phyloP scores from a whole-genome alignment of 2,113 vertebrate genomes.

The Sebastes schlegelii region DNA sequence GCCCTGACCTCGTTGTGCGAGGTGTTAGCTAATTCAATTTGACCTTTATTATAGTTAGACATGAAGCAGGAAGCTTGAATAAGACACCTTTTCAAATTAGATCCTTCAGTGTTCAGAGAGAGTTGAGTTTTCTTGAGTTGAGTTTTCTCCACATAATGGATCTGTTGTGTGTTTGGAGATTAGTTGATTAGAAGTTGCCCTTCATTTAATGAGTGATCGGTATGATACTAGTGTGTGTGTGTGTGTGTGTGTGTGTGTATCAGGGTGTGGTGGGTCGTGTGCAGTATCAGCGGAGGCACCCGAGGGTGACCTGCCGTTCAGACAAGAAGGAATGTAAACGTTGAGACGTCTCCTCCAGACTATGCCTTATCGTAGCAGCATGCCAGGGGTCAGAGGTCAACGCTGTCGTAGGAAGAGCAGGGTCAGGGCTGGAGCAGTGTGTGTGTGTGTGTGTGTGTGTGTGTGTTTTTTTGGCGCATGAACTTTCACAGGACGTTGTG shows the following conservation, averaged over 20 bases:
- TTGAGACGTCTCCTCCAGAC: constrained; percentile 66
- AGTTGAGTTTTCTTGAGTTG: background rate
- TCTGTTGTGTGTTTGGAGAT: background rate
- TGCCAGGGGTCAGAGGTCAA: constrained; percentile 45
- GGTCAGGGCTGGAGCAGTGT: constrained; percentile 25
- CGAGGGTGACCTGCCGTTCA: constrained; percentile 44
- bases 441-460: background rate
- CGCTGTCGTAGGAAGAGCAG: constrained; percentile 5
- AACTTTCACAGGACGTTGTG: background rate
- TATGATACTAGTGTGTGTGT: constrained; percentile 24
- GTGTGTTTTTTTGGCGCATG: background rate
- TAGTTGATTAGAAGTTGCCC: constrained; percentile 11
- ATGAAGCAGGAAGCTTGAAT: background rate
- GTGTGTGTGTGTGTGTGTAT: background rate
- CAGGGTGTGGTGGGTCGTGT: constrained; percentile 36
- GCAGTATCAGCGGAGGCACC: constrained; percentile 46
- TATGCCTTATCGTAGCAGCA: constrained; percentile 36
- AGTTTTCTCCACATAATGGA: constrained; percentile 3
- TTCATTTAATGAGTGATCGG: constrained; percentile 35
- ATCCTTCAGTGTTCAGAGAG: too few species aligned
- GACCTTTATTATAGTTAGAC: background rate
- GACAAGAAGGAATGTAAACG: constrained; percentile 67
- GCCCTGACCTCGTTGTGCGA: too few species aligned
- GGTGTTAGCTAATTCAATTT: too few species aligned
- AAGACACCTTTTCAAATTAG: background rate